A percentile compares a stretch with the other conserved stretches of the same genome.
Evolutionary conservation across 2,113 vertebrate species (phyloP).

Genomic region (Gyps fulvus): DNA sequence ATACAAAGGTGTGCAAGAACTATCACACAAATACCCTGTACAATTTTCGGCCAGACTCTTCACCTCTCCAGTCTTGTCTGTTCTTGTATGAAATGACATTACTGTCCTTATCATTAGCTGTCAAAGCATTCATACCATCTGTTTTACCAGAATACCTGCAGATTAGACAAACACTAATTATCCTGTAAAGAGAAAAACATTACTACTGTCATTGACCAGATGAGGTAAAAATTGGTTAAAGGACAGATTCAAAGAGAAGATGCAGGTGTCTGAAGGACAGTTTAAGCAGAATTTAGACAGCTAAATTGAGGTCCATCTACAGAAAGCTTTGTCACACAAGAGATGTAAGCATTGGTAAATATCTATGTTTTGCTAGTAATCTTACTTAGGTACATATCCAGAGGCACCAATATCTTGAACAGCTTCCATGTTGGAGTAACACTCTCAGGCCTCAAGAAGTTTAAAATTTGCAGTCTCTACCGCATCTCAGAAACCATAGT

Average conservation of each 20-base stretch:
- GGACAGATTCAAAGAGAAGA: background rate
- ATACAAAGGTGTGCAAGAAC: background rate
- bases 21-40: background rate
- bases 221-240: background rate
- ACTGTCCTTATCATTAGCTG: background rate
- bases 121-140: background rate
- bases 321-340: background rate
- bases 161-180: background rate
- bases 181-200: background rate
- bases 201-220: background rate
- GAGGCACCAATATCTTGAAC: background rate
- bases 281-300: background rate
- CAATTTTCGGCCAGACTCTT: background rate
- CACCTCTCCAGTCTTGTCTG: background rate
- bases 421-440: background rate
- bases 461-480: background rate
- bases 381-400: background rate
- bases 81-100: background rate
- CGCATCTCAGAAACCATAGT: background rate
- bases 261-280: background rate
- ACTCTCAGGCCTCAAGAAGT: background rate
- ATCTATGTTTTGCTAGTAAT: background rate
- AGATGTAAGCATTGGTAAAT: background rate
- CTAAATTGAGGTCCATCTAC: background rate
- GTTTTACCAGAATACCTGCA: background rate